Base-by-base conservation (phyloP, 2,113 vertebrate genomes). In the Athene cunicularia region DNA sequence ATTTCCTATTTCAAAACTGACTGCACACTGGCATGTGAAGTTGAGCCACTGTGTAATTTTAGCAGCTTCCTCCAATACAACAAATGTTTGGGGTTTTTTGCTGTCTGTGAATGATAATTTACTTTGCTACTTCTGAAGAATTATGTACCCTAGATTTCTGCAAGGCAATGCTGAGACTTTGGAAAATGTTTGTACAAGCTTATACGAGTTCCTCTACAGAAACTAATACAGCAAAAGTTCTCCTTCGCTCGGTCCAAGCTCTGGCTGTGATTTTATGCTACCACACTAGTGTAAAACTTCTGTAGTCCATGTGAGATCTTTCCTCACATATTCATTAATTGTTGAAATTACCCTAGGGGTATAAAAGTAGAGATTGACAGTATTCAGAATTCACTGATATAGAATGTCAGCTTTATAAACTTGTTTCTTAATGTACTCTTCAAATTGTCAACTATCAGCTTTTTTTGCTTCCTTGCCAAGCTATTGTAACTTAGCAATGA, bases 331-430 rank as follows among this genome's bases (percentile, higher is more conserved):
- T 55, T 71, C 52, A 45, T 82, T 95, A 92, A 90, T 83, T 95
- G 75, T 45, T 41, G 18, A 93, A 96, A 95, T 90, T 74, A 80
- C 63, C 79, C 32, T 86, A 35, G n/a, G 47, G 67, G 22, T 71
- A 83, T 67, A 80, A 88, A 93, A 92, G 67, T 50, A 80, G 67
- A 95, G 90, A 86, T 17, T 90, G 71, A 73, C 82, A 80, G 41
- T 80, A 77, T 93, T 86, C 75, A 90, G 77, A 86, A 77, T 77
- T 90, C 74, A 90, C 62, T 93, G 74, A 72, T 90, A 66, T 12
- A 82, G 43, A 39, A 88, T 67, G 64, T 86, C 94, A 96, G 7
- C 45, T 76, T 94, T 63, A 73, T 86, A 93, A 93, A 93, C n/a
- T 55, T 73, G 27, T 62, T 90, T 70, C 24, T 90, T 82, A 80